A percentile compares a stretch with the other conserved stretches of the same genome.
Conservation (phyloP, 2,113 vertebrate genomes). For the Ginglymostoma cirratum region DNA sequence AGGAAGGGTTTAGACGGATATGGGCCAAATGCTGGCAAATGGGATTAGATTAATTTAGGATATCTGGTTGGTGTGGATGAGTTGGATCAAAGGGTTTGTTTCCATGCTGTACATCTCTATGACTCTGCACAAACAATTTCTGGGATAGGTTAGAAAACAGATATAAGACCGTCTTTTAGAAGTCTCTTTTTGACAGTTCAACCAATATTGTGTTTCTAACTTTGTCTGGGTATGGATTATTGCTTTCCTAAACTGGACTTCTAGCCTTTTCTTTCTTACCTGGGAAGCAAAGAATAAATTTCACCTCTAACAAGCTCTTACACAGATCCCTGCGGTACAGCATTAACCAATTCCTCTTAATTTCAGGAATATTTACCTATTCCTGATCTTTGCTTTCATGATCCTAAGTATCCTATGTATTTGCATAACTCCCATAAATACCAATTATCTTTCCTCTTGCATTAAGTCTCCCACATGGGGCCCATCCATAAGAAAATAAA, state of each 20-base stretch:
- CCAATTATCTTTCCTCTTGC: not conserved
- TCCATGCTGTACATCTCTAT: too few species aligned
- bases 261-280: not conserved
- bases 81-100: too few species aligned
- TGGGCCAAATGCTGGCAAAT: too few species aligned
- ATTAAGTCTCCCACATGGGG: not conserved
- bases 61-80: too few species aligned
- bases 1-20: too few species aligned
- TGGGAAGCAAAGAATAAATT: not conserved
- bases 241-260: not conserved
- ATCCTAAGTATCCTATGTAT: not conserved
- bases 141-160: too few species aligned
- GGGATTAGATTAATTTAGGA: too few species aligned
- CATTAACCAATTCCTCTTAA: not conserved
- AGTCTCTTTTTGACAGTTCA: too few species aligned
- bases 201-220: too few species aligned
- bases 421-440: not conserved
- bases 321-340: not conserved
- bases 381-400: not conserved
- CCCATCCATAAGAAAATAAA: not conserved
- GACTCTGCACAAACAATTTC: too few species aligned
- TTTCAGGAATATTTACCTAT: not conserved
- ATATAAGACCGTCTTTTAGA: too few species aligned
- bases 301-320: not conserved
- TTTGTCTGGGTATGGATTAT: not conserved